Base-by-base conservation (phyloP, 2,113 vertebrate species). In the Neopipo cinnamomea region DNA sequence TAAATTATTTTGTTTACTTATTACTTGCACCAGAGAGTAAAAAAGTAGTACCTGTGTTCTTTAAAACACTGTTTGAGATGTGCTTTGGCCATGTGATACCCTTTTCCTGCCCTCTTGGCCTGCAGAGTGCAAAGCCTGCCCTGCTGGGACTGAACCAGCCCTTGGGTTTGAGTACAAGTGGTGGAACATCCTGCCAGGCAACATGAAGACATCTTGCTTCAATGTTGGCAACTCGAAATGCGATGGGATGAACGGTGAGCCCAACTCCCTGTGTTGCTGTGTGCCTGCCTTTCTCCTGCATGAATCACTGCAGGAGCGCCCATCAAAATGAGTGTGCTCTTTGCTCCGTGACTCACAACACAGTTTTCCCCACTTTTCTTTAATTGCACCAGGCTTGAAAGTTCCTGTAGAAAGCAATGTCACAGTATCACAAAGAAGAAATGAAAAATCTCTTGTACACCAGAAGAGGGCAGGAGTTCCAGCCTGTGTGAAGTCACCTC, bases 131-230 rank as follows among this genome's bases (percentile, higher is more conserved):
- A 96, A 97, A 94, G 90, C 93, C 11, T 99, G 99, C 75, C 99
- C 99, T 37, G 99, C 99, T 41, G 99, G 99, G 68, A 99, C 99
- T 0, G 99, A 99, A 86, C 99, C 99, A 39, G 97, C 96, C 5
- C 97, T 99, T 52, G 99, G 98, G 7, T 99, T 99, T 89, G 99
- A 99, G 89, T 99, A 99, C 92, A 99, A 99, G 96, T 99, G 99
- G 99, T 99, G 99, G 99, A 99, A 99, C 70, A 95, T 99, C 58
- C 98, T 99, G 67, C 99, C 99, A 31, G 79, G 95, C 72, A 99
- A 99, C 96, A 99, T 99, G 99, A 99, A 99, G 98, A 99, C 99
- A 0, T 99, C 99, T 75, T 99, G 99, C 95, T 99, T 99, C 97
- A 99, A 99, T 41, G 99, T 99, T 8, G 99, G 98, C 80, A 99